A percentile compares a stretch with the other conserved stretches of the same genome.
These are phyloP conservation scores for Cebus imitator DNA, from an alignment of 2,113 vertebrate genomes.

Conservation along the genomic window DNA sequence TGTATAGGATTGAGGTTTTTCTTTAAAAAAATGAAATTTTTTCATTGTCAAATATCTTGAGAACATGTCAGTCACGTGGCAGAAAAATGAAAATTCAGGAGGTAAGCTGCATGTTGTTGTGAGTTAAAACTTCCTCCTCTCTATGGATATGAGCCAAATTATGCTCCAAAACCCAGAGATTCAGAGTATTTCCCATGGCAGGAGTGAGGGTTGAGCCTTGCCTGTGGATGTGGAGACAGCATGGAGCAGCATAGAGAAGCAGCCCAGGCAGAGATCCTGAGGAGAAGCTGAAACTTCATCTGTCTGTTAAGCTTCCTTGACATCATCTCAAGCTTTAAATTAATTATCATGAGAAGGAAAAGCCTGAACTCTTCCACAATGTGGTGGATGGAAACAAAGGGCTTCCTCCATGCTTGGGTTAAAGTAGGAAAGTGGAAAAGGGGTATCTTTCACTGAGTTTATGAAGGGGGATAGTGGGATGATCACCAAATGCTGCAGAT, in stretches of 20 bases:
- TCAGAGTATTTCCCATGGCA: background rate
- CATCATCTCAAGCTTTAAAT: background rate
- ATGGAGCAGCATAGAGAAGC: background rate
- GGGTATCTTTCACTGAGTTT: too few relatives aligned
- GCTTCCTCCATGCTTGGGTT: background rate
- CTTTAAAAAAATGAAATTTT: background rate
- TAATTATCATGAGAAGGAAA: background rate
- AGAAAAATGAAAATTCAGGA: background rate
- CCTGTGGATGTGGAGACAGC: background rate
- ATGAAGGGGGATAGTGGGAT: background rate
- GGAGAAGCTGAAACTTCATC: background rate
- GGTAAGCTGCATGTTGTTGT: accelerated
- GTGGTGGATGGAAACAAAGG: background rate
- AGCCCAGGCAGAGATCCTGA: background rate
- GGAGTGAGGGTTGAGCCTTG: accelerated
- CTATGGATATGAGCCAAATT: background rate
- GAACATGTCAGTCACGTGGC: background rate
- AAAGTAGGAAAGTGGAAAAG: background rate
- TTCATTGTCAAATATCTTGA: background rate
- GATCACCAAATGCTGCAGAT: background rate
- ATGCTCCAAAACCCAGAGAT: accelerated
- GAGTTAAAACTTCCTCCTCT: background rate
- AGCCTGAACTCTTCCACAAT: background rate
- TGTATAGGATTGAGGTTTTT: background rate
- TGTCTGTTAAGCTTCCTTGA: background rate